phyloP scores from a whole-genome alignment of 2,797 vertebrate genomes.

The Pseudochaenichthys georgianus region DNA sequence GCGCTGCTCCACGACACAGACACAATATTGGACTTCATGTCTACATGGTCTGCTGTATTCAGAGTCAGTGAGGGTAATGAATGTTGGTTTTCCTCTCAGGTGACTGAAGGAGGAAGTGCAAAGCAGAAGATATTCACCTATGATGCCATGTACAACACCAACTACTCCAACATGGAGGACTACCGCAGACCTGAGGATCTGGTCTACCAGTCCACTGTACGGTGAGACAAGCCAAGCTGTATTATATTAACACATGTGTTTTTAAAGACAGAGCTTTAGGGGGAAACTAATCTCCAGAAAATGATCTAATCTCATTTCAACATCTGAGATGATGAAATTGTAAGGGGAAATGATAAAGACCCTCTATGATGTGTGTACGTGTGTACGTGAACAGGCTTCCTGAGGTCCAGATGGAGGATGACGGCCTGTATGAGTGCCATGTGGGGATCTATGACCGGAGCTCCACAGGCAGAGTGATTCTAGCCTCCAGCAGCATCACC shows the following conservation, averaged over 20 bases:
- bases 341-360: not conserved
- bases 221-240: slow-evolving; percentile 78
- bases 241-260: not conserved
- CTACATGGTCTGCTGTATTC: not conserved
- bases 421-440: slow-evolving; percentile 94
- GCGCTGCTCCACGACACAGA: too few species aligned
- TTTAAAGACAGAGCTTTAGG: not conserved
- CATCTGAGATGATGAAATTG: not conserved
- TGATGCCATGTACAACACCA: slow-evolving; percentile 94
- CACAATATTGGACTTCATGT: not conserved
- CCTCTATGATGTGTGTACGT: slow-evolving; percentile 20
- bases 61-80: not conserved
- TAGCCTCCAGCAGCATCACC: slow-evolving; percentile 90
- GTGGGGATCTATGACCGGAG: slow-evolving; percentile 93
- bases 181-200: slow-evolving; percentile 89
- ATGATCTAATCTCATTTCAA: not conserved
- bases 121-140: slow-evolving; percentile 97
- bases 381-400: slow-evolving; percentile 86
- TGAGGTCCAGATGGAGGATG: slow-evolving; percentile 93
- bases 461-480: slow-evolving; percentile 91
- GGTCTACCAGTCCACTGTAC: slow-evolving; percentile 93
- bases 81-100: slow-evolving; percentile 73
- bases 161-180: slow-evolving; percentile 92
- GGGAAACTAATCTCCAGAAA: too few species aligned
- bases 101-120: slow-evolving; percentile 89